Evolutionary conservation across 2,113 vertebrate genomes (phyloP), one percentile per base, ranked within the genome.

Genomic region (Cairina moschata): DNA sequence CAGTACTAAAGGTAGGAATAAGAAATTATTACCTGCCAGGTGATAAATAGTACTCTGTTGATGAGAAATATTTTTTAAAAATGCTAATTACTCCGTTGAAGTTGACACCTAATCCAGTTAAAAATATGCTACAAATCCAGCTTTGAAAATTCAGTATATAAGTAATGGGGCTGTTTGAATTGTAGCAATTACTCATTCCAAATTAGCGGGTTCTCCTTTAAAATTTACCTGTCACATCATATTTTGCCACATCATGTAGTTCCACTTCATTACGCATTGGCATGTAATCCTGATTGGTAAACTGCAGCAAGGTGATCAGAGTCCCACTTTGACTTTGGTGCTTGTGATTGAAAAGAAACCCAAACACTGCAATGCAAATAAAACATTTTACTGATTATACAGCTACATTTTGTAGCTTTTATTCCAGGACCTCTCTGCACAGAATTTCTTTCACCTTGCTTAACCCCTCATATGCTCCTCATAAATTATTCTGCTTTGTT

Each of bases 1-100:
- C 62, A 88, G 73, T 95, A 92, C 75, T 96, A 96, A 96, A 90
- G 93, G 94, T 87, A 91, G 48, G 72, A 93, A 95, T 97, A 97
- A 95, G 86, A 98, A 98, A 98, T 98, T 98, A 98, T 97, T 98
- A 98, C 97, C 97, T 98, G 95, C 93, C 98, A 98, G 97, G 96
- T 98, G 95, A 98, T 96, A 98, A 97, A 98, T 72, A 98, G 88
- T 96, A 94, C 85, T 97, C 84, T 96, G 95, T 86, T 97, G 96
- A 97, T 97, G 96, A 98, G 95, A 97, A 98, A 96, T 90, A 86
- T 75, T 97, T 96, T 95, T 66, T 7, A 3, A 12, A 95, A 97
- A 98, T 98, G 97, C 54, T 98, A 98, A 98, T 98, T 95, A 76
- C 75, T 92, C 67, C 34, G 4, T 96, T 97, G 95, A 96, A 96